Conservation (phyloP, 1,140 invertebrate species). For the Wiebesia pumilae region DNA sequence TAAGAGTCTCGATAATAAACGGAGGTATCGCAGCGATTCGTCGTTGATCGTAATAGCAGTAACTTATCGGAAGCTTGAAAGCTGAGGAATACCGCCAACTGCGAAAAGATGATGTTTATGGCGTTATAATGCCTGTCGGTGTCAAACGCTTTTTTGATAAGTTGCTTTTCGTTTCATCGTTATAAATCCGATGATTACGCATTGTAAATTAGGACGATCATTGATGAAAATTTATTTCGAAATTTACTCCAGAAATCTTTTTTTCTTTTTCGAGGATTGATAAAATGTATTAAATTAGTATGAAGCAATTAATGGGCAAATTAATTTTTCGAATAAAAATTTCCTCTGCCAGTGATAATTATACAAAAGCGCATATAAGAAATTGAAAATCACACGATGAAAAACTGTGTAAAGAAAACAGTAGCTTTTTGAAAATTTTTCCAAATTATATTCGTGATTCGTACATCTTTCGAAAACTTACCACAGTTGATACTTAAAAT, state of each 20-base stretch:
- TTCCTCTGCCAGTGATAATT: no score
- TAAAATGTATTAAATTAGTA: no score
- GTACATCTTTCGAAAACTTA: no score
- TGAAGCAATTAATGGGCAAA: no score
- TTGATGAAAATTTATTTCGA: not conserved
- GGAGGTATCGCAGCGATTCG: conserved; percentile 28
- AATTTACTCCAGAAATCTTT: not conserved
- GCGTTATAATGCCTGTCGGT: conserved; percentile 31
- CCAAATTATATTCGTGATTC: no score
- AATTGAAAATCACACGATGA: no score
- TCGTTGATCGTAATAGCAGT: conserved; percentile 10
- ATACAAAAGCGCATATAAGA: no score
- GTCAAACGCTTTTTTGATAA: conserved; percentile 48
- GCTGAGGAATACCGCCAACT: conserved; percentile 38
- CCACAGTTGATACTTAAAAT: no score
- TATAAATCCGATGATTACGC: conserved; percentile 12
- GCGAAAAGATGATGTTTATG: conserved; percentile 40
- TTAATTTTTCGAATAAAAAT: no score
- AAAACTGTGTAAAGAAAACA: no score
- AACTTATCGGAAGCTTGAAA: not conserved
- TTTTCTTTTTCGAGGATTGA: not conserved
- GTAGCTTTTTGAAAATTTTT: no score
- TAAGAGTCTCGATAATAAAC: conserved; percentile 51
- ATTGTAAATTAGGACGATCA: conserved; percentile 22
- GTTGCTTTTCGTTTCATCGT: conserved; percentile 36